These are phyloP conservation scores for Darevskia nairensis DNA, from an alignment of 2,797 vertebrate genomes.

Conservation along the genomic window DNA sequence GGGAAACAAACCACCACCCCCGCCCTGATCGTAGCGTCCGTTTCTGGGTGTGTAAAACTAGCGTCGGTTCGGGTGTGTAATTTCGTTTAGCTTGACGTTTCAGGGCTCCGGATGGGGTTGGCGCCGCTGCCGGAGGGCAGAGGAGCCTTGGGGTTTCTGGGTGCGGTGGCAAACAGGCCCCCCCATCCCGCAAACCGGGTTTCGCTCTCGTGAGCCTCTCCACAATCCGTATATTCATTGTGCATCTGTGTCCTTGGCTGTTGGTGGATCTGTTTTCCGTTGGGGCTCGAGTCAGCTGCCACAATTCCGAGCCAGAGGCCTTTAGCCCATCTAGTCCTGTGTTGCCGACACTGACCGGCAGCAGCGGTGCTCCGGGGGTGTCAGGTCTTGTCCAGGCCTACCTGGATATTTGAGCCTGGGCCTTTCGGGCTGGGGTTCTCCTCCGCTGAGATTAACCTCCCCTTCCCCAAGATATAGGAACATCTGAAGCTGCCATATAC, in stretches of 20 bases:
- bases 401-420: too few relatives aligned
- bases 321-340: too few relatives aligned
- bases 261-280: not conserved
- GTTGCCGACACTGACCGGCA: fast-evolving
- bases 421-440: too few relatives aligned
- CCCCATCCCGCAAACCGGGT: too few relatives aligned
- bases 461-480: too few relatives aligned
- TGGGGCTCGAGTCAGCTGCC: not conserved
- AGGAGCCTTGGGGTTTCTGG: not conserved
- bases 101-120: not conserved
- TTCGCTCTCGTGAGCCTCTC: not conserved
- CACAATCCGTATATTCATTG: not conserved
- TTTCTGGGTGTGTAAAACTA: not conserved
- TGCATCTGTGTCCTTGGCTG: not conserved
- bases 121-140: not conserved
- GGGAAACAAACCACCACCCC: not conserved
- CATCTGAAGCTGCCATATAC: too few relatives aligned
- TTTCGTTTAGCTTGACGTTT: not conserved
- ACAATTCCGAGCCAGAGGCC: too few relatives aligned
- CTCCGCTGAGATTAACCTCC: too few relatives aligned
- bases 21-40: not conserved
- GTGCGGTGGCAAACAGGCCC: not conserved
- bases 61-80: not conserved
- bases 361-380: too few relatives aligned
- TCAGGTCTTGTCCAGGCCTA: too few relatives aligned